Evolutionary conservation across 1,140 invertebrate genomes (phyloP).

Genomic region (Leptinotarsa texana): DNA sequence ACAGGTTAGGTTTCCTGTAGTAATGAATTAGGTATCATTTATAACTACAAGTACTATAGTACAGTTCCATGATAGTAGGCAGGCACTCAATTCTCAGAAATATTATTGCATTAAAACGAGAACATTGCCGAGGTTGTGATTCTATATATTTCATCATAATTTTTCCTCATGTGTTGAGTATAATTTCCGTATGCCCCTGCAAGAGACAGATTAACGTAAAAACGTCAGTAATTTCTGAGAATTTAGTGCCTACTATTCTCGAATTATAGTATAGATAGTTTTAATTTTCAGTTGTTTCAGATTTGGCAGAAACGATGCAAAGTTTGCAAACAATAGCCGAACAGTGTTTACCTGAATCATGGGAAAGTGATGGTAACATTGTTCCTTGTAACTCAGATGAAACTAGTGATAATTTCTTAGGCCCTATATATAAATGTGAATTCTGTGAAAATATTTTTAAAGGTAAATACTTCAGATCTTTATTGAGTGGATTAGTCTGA

Average conservation of each 20-base stretch:
- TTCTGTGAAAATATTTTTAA: slow-evolving; percentile 53
- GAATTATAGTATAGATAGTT: neutral
- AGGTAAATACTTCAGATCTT: slow-evolving; percentile 34
- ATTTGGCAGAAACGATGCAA: slow-evolving; percentile 54
- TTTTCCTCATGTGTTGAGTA: too few relatives aligned
- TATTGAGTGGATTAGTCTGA: too few relatives aligned
- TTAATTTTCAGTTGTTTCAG: slow-evolving; percentile 44
- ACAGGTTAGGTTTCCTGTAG: slow-evolving; percentile 32
- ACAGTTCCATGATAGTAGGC: too few relatives aligned
- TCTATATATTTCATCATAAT: too few relatives aligned
- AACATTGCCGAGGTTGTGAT: too few relatives aligned
- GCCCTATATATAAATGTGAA: slow-evolving; percentile 50
- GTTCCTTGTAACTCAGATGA: slow-evolving; percentile 40
- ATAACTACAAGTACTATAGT: too few relatives aligned
- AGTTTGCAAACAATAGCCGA: slow-evolving; percentile 54
- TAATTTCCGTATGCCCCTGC: too few relatives aligned
- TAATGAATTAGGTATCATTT: too few relatives aligned
- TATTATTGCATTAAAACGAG: neutral
- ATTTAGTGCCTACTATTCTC: too few relatives aligned
- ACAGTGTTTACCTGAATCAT: slow-evolving; percentile 49
- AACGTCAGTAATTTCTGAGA: too few relatives aligned
- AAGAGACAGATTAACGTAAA: too few relatives aligned
- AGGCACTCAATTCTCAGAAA: neutral
- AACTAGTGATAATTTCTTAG: slow-evolving; percentile 47
- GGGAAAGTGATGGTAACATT: slow-evolving; percentile 40